Percentiles rank a stretch among this genome's conserved stretches.
phyloP scores from a whole-genome alignment of 2,113 vertebrate species.

The Prinia subflava region DNA sequence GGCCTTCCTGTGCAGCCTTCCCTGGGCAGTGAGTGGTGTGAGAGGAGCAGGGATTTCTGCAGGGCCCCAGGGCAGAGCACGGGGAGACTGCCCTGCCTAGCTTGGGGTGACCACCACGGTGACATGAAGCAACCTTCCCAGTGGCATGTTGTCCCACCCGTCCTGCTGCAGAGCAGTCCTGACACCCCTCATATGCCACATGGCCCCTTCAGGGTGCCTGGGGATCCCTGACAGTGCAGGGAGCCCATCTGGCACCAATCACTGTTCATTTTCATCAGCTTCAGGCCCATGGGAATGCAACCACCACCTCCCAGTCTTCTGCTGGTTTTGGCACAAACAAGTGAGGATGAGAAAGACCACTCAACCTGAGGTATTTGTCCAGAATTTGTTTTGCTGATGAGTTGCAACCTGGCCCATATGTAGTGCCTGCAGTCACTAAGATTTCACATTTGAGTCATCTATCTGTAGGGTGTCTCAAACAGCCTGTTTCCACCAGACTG shows the following conservation, averaged over 20 bases:
- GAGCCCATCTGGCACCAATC: not conserved
- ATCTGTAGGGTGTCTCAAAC: not conserved
- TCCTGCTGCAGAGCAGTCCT: not conserved
- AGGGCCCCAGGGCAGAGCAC: fast-evolving
- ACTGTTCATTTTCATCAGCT: not conserved
- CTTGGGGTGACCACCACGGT: too few species aligned
- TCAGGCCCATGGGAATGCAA: not conserved
- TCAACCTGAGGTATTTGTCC: not conserved
- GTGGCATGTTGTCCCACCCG: fast-evolving
- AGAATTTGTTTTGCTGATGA: not conserved
- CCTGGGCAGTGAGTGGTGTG: fast-evolving
- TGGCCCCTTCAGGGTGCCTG: not conserved
- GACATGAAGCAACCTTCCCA: too few species aligned
- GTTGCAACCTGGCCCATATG: fast-evolving
- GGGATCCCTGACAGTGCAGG: not conserved
- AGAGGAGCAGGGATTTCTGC: not conserved
- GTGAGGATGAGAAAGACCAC: not conserved
- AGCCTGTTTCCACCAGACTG: not conserved
- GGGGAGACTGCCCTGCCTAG: not conserved
- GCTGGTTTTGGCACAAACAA: not conserved
- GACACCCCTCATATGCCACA: fast-evolving
- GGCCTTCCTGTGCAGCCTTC: not conserved
- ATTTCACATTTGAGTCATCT: not conserved
- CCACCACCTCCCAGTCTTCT: not conserved
- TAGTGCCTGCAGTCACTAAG: not conserved